A percentile compares a stretch with the other conserved stretches of the same genome.
Evolutionary conservation across 2,888 invertebrate genomes (phyloP).

Genomic region (Amphipoea lucens): DNA sequence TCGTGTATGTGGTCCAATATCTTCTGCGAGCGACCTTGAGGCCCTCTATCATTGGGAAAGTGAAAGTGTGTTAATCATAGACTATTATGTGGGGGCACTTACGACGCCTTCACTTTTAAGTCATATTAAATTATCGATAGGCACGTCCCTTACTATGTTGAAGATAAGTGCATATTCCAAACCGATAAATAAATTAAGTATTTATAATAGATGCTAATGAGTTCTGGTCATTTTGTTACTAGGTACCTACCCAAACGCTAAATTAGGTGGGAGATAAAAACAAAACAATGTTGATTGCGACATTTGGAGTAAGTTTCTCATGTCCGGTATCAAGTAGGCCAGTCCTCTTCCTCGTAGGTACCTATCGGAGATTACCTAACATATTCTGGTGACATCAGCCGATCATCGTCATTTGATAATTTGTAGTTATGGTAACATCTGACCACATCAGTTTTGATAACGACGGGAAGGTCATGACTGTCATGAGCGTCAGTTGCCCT

Average conservation of each 20-base stretch:
- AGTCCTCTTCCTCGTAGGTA: conserved; percentile 19
- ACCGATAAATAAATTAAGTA: conserved; percentile 61
- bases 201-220: conserved; percentile 72
- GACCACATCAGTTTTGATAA: background rate
- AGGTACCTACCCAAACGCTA: conserved; percentile 3
- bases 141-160: conserved; percentile 31
- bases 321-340: conserved; percentile 44
- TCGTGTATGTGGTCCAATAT: conserved; percentile 69
- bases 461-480: background rate
- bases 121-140: conserved; percentile 55
- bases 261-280: conserved; percentile 31
- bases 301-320: conserved; percentile 17
- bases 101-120: conserved; percentile 76
- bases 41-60: conserved; percentile 84
- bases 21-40: conserved; percentile 77
- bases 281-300: conserved; percentile 34
- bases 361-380: background rate
- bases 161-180: conserved; percentile 67
- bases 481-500: background rate
- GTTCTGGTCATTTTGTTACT: conserved; percentile 26
- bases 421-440: background rate
- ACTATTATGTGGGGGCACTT: conserved; percentile 60
- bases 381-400: conserved; percentile 17
- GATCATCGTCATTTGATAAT: conserved; percentile 17
- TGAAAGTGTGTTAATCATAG: conserved; percentile 81